Percentiles rank a stretch among this genome's conserved stretches.
Evolutionary conservation across 1,140 invertebrate species (phyloP).

Genomic region (Oedothorax gibbosus): DNA sequence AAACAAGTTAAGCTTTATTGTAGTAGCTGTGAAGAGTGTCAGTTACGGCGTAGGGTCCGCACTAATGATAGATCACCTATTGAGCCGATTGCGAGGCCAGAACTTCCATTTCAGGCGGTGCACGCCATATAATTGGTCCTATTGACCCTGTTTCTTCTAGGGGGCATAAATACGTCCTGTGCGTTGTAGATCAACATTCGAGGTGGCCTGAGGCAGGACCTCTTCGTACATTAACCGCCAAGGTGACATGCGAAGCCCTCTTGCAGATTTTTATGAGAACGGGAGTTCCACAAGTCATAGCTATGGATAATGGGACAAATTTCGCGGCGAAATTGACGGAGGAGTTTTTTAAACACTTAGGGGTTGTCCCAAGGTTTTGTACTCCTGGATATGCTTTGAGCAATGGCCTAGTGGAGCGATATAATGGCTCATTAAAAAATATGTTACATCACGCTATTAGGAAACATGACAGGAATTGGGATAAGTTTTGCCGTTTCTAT

Average conservation of each 20-base stretch:
- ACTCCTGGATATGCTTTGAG: not conserved
- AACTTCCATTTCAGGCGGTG: slow-evolving; percentile 14
- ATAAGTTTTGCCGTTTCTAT: slow-evolving; percentile 4
- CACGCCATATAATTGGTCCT: not conserved
- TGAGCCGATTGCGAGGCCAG: not conserved
- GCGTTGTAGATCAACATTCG: not conserved
- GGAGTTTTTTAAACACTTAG: not conserved
- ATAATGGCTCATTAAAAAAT: not conserved
- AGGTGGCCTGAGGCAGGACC: not conserved
- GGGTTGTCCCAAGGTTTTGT: not conserved
- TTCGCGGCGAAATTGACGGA: not conserved
- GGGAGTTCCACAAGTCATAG: slow-evolving; percentile 23
- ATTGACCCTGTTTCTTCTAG: slow-evolving; percentile 7
- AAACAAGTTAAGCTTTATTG: slow-evolving; percentile 2
- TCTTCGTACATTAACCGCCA: not conserved
- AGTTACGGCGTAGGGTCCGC: not conserved
- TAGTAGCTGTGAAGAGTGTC: not conserved
- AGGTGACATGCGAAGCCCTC: slow-evolving; percentile 14
- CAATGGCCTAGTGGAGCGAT: slow-evolving; percentile 18
- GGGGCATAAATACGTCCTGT: slow-evolving; percentile 16
- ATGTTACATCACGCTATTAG: not conserved
- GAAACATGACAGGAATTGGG: not conserved
- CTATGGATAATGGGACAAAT: slow-evolving; percentile 28
- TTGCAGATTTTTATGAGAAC: not conserved
- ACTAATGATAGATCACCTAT: not conserved